phyloP scores from a whole-genome alignment of 2,888 invertebrate genomes.

The Anaspis maculata region DNA sequence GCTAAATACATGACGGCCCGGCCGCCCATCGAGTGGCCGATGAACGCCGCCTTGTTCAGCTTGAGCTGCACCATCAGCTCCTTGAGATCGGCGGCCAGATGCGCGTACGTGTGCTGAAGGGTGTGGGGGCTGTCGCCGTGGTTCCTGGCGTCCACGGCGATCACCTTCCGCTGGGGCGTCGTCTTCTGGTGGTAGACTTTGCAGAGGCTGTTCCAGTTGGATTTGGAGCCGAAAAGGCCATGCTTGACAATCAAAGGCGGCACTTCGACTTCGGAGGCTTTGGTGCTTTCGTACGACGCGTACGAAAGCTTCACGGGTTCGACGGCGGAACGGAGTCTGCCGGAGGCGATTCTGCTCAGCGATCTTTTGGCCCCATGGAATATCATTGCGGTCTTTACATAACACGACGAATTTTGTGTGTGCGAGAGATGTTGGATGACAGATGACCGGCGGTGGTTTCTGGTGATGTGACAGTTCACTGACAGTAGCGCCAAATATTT shows the following conservation, averaged over 20 bases:
- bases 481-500: no score
- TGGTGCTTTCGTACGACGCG: slow-evolving; percentile 54
- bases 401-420: no score
- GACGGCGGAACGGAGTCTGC: background rate
- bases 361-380: no score
- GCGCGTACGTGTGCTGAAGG: slow-evolving; percentile 60
- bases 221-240: slow-evolving; percentile 79
- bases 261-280: slow-evolving; percentile 27
- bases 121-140: slow-evolving; percentile 91
- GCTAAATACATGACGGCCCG: slow-evolving; percentile 80
- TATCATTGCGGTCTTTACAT: no score
- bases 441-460: no score
- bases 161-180: slow-evolving; percentile 28
- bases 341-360: no score
- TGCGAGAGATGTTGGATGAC: no score
- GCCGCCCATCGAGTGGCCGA: slow-evolving; percentile 98
- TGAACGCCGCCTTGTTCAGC: slow-evolving; percentile 55
- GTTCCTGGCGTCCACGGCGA: slow-evolving; percentile 75
- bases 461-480: no score
- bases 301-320: slow-evolving; percentile 57
- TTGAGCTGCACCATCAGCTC: slow-evolving; percentile 55
- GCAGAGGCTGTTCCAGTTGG: slow-evolving; percentile 76
- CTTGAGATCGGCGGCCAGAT: slow-evolving; percentile 67
- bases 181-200: slow-evolving; percentile 51
- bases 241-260: slow-evolving; percentile 78